Evolutionary conservation across 2,888 invertebrate genomes (phyloP).

Genomic region (Xestia ashworthii): DNA sequence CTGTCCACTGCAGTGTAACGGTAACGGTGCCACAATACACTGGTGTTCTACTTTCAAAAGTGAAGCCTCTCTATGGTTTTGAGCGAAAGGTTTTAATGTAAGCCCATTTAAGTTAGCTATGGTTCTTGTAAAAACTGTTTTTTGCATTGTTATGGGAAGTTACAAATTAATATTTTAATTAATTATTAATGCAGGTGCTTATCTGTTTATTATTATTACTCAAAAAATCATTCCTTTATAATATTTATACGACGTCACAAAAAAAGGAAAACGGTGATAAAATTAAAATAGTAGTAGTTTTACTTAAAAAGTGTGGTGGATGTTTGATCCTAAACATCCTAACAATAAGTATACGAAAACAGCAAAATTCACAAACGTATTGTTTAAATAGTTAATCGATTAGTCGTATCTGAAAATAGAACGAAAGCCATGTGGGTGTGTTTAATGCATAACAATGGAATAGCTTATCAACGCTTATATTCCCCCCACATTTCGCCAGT

Average conservation of each 20-base stretch:
- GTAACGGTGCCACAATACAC: slow-evolving; percentile 29
- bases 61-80: slow-evolving; percentile 23
- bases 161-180: not conserved
- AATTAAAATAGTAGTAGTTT: not conserved
- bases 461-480: not conserved
- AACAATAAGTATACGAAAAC: not conserved
- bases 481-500: too few relatives aligned
- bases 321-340: not conserved
- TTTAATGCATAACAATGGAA: slow-evolving; percentile 17
- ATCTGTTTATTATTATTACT: not conserved
- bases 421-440: slow-evolving; percentile 11
- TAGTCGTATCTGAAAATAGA: slow-evolving; percentile 30
- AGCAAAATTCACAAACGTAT: slow-evolving; percentile 21
- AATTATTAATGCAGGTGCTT: not conserved
- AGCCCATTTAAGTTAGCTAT: not conserved
- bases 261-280: not conserved
- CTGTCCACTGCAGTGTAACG: slow-evolving; percentile 36
- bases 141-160: not conserved
- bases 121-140: not conserved
- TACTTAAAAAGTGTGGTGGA: not conserved
- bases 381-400: slow-evolving; percentile 37
- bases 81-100: not conserved
- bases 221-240: not conserved
- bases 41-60: slow-evolving; percentile 42
- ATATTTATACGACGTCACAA: not conserved